phyloP scores from a whole-genome alignment of 1,140 invertebrate species.

The Caenorhabditis brenneri region DNA sequence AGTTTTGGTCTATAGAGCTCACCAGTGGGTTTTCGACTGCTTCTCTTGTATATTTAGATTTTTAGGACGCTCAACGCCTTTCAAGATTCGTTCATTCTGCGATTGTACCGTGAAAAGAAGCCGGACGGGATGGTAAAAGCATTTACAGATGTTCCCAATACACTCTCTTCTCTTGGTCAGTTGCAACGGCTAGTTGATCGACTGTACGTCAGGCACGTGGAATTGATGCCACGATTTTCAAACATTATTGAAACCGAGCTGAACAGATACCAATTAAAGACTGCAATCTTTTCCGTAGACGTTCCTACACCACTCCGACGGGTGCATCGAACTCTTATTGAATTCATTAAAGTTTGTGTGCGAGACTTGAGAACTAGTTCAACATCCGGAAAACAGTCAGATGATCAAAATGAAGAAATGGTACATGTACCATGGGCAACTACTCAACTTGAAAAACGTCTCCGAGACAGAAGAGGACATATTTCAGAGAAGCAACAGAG shows the following conservation, averaged over 20 bases:
- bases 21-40: conserved; percentile 74
- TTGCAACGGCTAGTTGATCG: conserved; percentile 63
- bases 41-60: not conserved
- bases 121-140: conserved; percentile 66
- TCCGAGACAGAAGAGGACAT: conserved; percentile 54
- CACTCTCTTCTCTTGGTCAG: conserved; percentile 62
- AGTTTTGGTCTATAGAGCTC: conserved; percentile 86
- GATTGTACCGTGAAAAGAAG: conserved; percentile 70
- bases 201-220: conserved; percentile 30
- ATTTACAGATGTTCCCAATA: conserved; percentile 62
- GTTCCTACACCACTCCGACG: conserved; percentile 45
- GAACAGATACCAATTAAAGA: not conserved
- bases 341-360: conserved; percentile 66
- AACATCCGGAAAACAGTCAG: not conserved
- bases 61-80: conserved; percentile 61
- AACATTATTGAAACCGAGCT: conserved; percentile 6
- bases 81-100: conserved; percentile 70
- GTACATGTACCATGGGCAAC: conserved; percentile 2
- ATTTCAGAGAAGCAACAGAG: conserved; percentile 63
- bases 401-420: conserved; percentile 16
- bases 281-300: conserved; percentile 9
- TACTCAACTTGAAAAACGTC: conserved; percentile 59
- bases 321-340: conserved; percentile 59
- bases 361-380: conserved; percentile 63
- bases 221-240: conserved; percentile 40